These are phyloP conservation scores for Melanostigma gelatinosum DNA, from an alignment of 2,113 vertebrate genomes.

Conservation along the genomic window DNA sequence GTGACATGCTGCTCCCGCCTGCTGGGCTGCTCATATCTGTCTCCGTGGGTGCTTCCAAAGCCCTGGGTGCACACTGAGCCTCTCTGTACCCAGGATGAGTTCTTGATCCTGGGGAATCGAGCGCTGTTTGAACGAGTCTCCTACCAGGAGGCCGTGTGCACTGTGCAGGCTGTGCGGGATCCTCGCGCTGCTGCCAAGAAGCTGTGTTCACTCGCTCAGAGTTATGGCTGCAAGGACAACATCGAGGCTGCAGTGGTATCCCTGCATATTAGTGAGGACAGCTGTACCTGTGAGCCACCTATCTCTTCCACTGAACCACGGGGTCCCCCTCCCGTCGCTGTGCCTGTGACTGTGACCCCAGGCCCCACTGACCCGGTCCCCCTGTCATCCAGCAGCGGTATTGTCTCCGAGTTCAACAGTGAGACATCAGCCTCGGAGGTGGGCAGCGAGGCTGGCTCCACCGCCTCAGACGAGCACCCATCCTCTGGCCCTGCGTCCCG, in stretches of 20 bases:
- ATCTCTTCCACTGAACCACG: slow-evolving; percentile 79
- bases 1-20: slow-evolving; percentile 97
- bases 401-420: slow-evolving; percentile 92
- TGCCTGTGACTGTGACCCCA: slow-evolving; percentile 60
- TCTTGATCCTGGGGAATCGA: slow-evolving; percentile 94
- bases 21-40: slow-evolving; percentile 95
- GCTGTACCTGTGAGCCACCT: slow-evolving; percentile 90
- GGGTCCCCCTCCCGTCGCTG: slow-evolving; percentile 43
- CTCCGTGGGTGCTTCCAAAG: slow-evolving; percentile 94
- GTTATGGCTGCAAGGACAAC: slow-evolving; percentile 96
- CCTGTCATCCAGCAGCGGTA: slow-evolving; percentile 90
- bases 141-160: slow-evolving; percentile 88
- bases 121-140: slow-evolving; percentile 92
- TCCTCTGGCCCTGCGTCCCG: slow-evolving; percentile 81
- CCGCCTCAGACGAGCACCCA: slow-evolving; percentile 92
- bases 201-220: slow-evolving; percentile 94
- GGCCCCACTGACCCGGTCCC: slow-evolving; percentile 83
- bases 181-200: slow-evolving; percentile 92
- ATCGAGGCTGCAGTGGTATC: slow-evolving; percentile 91
- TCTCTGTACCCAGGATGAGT: slow-evolving; percentile 91
- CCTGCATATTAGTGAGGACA: slow-evolving; percentile 89
- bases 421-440: slow-evolving; percentile 95
- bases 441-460: slow-evolving; percentile 97
- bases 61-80: slow-evolving; percentile 89
- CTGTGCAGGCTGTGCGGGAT: slow-evolving; percentile 88